Evolutionary conservation across 2,888 invertebrate species (phyloP).

Genomic region (Ophion costatus): DNA sequence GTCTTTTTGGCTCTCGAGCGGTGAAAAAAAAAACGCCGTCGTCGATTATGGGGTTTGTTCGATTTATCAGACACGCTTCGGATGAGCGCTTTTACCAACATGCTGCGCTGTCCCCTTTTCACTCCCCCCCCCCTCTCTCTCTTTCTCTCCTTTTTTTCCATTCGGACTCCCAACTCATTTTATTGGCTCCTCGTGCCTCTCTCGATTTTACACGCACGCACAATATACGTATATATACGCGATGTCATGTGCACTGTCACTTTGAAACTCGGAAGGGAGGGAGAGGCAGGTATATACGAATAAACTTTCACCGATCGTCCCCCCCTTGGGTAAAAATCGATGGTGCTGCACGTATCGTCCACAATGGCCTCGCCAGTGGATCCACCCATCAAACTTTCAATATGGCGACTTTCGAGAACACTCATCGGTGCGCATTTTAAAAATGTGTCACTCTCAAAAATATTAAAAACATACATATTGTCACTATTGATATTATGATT

Average conservation of each 20-base stretch:
- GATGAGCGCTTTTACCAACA: slow-evolving; percentile 34
- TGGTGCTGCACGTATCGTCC: slow-evolving; percentile 3
- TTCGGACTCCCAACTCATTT: not conserved
- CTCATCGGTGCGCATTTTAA: not conserved
- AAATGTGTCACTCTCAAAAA: not conserved
- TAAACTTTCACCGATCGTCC: slow-evolving; percentile 41
- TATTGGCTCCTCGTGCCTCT: slow-evolving; percentile 35
- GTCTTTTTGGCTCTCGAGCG: too few relatives aligned
- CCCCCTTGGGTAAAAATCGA: slow-evolving; percentile 33
- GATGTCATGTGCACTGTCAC: slow-evolving; percentile 40
- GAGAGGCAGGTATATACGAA: slow-evolving; percentile 8
- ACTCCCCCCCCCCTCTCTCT: too few relatives aligned
- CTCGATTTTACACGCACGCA: not conserved
- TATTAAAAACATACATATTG: not conserved
- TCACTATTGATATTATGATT: not conserved
- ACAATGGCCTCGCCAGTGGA: slow-evolving; percentile 35
- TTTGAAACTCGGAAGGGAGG: slow-evolving; percentile 12
- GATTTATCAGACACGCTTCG: slow-evolving; percentile 75
- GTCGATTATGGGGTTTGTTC: slow-evolving; percentile 49
- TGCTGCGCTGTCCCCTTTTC: slow-evolving; percentile 51
- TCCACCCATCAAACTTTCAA: slow-evolving; percentile 42
- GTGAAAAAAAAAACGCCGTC: too few relatives aligned
- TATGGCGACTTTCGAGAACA: slow-evolving; percentile 13
- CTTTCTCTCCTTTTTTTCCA: not conserved
- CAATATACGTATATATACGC: not conserved